Conservation (phyloP, 2,797 vertebrate genomes). For the Lophius americanus region DNA sequence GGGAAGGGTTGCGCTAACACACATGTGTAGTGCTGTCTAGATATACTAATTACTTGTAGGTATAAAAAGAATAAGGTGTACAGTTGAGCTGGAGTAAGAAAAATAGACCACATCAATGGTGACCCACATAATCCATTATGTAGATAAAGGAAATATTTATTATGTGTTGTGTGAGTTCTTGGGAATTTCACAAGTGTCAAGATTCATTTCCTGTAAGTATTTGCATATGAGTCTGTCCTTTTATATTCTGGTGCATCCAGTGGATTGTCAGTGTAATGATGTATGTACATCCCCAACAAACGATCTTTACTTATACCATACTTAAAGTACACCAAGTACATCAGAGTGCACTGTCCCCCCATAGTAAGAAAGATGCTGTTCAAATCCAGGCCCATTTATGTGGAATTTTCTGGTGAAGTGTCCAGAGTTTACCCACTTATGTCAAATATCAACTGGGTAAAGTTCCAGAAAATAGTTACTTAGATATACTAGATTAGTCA, state of each 20-base stretch:
- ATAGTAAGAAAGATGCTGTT: background rate
- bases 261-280: slow-evolving; percentile 23
- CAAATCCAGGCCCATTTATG: no score
- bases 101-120: slow-evolving; percentile 74
- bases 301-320: no score
- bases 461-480: no score
- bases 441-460: no score
- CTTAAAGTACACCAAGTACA: background rate
- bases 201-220: slow-evolving; percentile 39
- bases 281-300: slow-evolving; percentile 34
- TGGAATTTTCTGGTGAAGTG: no score
- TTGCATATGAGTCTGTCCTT: slow-evolving; percentile 8
- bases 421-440: no score
- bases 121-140: slow-evolving; percentile 80
- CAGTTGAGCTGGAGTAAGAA: slow-evolving; percentile 73
- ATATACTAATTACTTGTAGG: slow-evolving; percentile 75
- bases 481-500: background rate
- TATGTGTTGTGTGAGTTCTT: slow-evolving; percentile 49
- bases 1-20: slow-evolving; percentile 52
- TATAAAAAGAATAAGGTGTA: slow-evolving; percentile 75
- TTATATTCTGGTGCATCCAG: slow-evolving; percentile 24
- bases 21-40: slow-evolving; percentile 57
- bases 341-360: no score
- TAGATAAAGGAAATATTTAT: slow-evolving; percentile 62
- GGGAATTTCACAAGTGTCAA: slow-evolving; percentile 51